Conservation (phyloP, 1,140 invertebrate genomes). For the Coptotermes formosanus region DNA sequence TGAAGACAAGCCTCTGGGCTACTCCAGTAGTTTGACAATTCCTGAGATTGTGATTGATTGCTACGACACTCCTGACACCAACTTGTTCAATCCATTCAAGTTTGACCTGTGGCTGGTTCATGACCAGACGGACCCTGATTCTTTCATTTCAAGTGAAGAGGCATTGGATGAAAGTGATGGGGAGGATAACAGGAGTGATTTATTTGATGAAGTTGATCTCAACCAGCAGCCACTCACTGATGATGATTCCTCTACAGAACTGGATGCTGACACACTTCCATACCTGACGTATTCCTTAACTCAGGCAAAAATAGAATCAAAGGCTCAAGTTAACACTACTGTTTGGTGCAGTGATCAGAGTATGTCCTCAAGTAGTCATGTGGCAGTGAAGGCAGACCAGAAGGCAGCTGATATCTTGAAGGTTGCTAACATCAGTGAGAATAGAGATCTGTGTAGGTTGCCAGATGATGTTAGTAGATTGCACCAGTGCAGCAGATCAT, state of each 20-base stretch:
- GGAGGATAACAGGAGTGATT: background rate
- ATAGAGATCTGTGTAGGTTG: background rate
- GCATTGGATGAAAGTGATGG: background rate
- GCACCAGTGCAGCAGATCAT: background rate
- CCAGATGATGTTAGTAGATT: background rate
- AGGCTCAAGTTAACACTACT: background rate
- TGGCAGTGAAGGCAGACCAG: background rate
- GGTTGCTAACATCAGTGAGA: background rate
- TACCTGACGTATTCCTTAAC: background rate
- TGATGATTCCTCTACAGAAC: background rate
- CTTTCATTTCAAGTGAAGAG: slow-evolving; percentile 6
- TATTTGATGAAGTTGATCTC: background rate
- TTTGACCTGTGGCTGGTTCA: background rate
- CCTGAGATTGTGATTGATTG: background rate
- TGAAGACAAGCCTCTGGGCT: background rate
- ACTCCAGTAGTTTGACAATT: background rate
- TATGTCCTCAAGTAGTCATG: background rate
- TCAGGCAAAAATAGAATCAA: background rate
- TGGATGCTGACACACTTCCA: slow-evolving; percentile 1
- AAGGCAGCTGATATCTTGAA: background rate
- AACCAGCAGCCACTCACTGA: background rate
- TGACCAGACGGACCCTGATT: slow-evolving; percentile 13
- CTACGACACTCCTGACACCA: slow-evolving; percentile 8
- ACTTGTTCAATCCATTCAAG: slow-evolving; percentile 2
- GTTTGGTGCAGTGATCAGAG: background rate